Percentiles rank a stretch among this genome's conserved stretches.
Conservation (phyloP, 2,888 invertebrate genomes). For the Mythimna lalbum region DNA sequence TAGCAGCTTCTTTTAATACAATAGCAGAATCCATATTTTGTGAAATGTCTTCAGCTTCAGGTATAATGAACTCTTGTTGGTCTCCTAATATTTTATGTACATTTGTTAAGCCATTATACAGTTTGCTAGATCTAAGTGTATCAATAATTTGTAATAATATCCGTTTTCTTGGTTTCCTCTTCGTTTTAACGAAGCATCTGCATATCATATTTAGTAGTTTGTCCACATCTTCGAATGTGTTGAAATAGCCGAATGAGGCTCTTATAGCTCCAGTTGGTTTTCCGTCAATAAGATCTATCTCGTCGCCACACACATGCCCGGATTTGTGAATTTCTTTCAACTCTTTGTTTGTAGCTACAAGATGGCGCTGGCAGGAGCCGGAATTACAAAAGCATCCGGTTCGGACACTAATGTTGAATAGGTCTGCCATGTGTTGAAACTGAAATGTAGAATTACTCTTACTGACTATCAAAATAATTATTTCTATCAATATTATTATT, state of each 20-base stretch:
- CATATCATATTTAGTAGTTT: conserved; percentile 93
- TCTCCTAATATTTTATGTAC: conserved; percentile 64
- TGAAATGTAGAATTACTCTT: conserved; percentile 74
- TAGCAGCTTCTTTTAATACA: conserved; percentile 78
- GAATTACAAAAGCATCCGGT: conserved; percentile 99
- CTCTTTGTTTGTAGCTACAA: conserved; percentile 92
- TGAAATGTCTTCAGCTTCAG: conserved; percentile 49
- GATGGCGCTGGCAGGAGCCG: conserved; percentile 96
- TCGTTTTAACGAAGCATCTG: conserved; percentile 92
- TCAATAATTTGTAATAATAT: conserved; percentile 52
- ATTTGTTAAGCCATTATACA: conserved; percentile 62
- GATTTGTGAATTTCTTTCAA: conserved; percentile 95
- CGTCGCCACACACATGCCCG: conserved; percentile 98
- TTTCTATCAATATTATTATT: neutral
- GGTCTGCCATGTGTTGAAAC: conserved; percentile 97
- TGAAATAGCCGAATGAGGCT: conserved; percentile 98
- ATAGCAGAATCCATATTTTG: conserved; percentile 68
- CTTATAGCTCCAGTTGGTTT: conserved; percentile 97
- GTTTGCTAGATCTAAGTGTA: conserved; percentile 46
- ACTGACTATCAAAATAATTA: neutral
- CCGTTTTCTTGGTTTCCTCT: conserved; percentile 78
- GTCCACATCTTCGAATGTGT: conserved; percentile 93
- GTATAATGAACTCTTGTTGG: conserved; percentile 56
- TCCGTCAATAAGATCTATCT: conserved; percentile 95
- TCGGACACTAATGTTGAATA: conserved; percentile 96